A percentile compares a stretch with the other conserved stretches of the same genome.
These are phyloP conservation scores for Pseudoips prasinana DNA, from an alignment of 2,888 invertebrate genomes.

Conservation along the genomic window DNA sequence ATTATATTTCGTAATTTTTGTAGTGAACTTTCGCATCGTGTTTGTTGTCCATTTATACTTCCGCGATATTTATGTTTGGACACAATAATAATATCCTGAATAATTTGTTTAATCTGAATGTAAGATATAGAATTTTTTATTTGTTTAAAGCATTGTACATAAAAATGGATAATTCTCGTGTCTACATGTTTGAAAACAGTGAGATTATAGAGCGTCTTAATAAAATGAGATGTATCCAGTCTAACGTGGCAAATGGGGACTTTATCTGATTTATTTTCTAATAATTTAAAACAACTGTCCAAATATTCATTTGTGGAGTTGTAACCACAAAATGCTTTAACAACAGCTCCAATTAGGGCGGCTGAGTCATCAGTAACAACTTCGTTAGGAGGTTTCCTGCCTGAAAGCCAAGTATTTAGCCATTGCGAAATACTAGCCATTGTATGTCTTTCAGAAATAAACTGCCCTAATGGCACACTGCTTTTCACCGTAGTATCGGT, in stretches of 20 bases:
- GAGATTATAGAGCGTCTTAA: constrained; percentile 5
- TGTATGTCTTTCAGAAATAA: constrained; percentile 7
- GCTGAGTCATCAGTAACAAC: constrained; percentile 11
- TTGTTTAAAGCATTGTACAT: constrained; percentile 6
- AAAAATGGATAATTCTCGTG: constrained; percentile 7
- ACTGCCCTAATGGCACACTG: constrained; percentile 4
- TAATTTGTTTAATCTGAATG: constrained; percentile 2
- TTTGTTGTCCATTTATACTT: constrained; percentile 4
- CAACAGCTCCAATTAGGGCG: constrained; percentile 9
- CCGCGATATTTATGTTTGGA: constrained; percentile 4
- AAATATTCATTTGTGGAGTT: constrained; percentile 8
- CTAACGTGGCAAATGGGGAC: constrained; percentile 4
- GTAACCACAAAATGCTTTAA: constrained; percentile 9
- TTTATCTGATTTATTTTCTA: constrained; percentile 5
- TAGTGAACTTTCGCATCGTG: constrained; percentile 4
- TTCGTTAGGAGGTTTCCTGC: constrained; percentile 9
- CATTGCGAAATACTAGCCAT: constrained; percentile 7
- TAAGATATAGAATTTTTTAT: constrained; percentile 5
- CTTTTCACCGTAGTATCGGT: constrained; percentile 6
- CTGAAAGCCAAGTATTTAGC: constrained; percentile 5
- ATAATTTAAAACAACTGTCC: constrained; percentile 5
- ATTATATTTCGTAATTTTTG: constrained; percentile 3
- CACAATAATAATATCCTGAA: constrained; percentile 2
- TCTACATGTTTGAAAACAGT: constrained; percentile 8
- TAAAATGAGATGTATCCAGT: constrained; percentile 9